Percentiles rank a stretch among this genome's conserved stretches.
Conservation (phyloP, 2,888 invertebrate genomes). For the Xestia sexstrigata region DNA sequence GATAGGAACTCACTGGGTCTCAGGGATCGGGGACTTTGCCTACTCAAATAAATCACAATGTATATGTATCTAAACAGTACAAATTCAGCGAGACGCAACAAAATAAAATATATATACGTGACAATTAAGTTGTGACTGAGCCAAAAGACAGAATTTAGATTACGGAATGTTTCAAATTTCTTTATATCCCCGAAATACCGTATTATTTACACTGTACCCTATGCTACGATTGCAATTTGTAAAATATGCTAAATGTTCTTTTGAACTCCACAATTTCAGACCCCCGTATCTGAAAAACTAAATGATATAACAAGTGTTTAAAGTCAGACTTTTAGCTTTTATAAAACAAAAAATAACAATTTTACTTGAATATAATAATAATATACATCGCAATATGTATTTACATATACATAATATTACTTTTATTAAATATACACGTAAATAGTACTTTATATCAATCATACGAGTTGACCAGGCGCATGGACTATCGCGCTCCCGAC, state of each 20-base stretch:
- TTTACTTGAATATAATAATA: constrained; percentile 88
- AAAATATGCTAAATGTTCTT: constrained; percentile 81
- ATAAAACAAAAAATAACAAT: constrained; percentile 88
- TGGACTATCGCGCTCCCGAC: constrained; percentile 65
- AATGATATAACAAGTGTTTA: constrained; percentile 88
- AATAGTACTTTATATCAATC: constrained; percentile 87
- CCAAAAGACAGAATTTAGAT: constrained; percentile 80
- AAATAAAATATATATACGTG: constrained; percentile 67
- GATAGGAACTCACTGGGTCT: constrained; percentile 82
- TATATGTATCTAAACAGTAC: constrained; percentile 55
- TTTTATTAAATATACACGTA: constrained; percentile 87
- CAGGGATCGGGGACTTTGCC: constrained; percentile 75
- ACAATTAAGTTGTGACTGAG: constrained; percentile 72
- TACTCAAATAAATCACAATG: constrained; percentile 62
- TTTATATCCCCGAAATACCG: constrained; percentile 83
- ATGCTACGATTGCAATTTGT: constrained; percentile 80
- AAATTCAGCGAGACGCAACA: constrained; percentile 64
- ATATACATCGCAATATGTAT: constrained; percentile 89
- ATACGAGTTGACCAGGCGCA: constrained; percentile 74
- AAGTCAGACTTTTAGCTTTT: constrained; percentile 90
- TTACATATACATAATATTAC: constrained; percentile 89
- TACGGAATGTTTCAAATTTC: constrained; percentile 87
- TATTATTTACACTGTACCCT: constrained; percentile 77
- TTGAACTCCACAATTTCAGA: constrained; percentile 85
- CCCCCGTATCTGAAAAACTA: constrained; percentile 84